Base-by-base conservation (phyloP, 2,113 vertebrate genomes). In the Collichthys lucidus region DNA sequence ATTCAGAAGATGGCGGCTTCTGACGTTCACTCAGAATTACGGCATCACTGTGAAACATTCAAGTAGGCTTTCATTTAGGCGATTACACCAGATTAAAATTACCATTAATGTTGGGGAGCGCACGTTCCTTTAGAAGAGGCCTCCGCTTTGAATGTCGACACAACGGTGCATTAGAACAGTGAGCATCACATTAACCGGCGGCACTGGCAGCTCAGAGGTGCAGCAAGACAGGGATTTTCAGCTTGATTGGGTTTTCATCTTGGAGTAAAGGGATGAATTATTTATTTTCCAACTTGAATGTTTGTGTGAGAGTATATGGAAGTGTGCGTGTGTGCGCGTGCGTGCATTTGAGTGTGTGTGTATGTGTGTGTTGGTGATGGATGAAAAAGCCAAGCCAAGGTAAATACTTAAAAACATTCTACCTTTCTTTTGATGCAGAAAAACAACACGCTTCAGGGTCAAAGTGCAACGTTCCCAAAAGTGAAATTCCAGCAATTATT, bases 161-260 rank as follows among this genome's bases (percentile, higher is more conserved):
- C 93, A 92, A 89, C 92, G 35, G 62, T 90, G 89, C 83, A 89
- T 93, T 92, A 92, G 88, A 93, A 92, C 88, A 91, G 70, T 82
- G 86, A 91, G 91, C 90, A 86, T 92, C 88, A 93, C 94, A 96
- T 96, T 95, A 96, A 96, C 95, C 94, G 91, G 95, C 92, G 94
- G 92, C 90, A 92, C 92, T 92, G 94, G 95, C 95, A 95, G 96
- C 95, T 95, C 92, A 90, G 94, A 96, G 94, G 92, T 95, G 93
- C 93, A 94, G 94, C 91, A 95, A 94, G 95, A 96, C 93, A 91
- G 88, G 94, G 91, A 95, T 96, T 96, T 97, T 96, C 95, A 95
- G 94, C 95, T 94, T 96, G 95, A 96, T 96, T 96, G 96, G 95
- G 94, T 97, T 97, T 96, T 96, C 94, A 96, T 97, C 91, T 96